Evolutionary conservation across 2,888 invertebrate species (phyloP), one percentile per base, ranked within the genome.

Genomic region (Andrena praecox): DNA sequence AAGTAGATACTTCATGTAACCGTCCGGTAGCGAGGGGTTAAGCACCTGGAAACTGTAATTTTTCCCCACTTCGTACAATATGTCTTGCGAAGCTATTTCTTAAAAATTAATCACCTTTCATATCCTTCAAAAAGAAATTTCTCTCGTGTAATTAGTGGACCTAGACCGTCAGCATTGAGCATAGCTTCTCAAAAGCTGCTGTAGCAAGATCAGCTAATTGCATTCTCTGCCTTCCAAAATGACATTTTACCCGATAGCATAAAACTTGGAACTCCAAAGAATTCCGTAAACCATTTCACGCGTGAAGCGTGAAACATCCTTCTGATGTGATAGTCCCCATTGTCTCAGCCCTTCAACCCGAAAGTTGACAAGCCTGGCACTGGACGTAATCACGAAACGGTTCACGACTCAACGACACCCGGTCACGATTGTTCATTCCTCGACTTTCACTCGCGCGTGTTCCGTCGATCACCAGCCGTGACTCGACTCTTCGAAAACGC

Each of bases 391-490:
- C 76, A 79, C 77, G 82, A 77, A 83, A 82, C 82, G 76, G 81
- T 87, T 85, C 85, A 82, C 79, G 78, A 84, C 74, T 77, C 84
- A 81, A 84, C 70, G 84, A 83, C 87, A 87, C 82, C 79, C 75
- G 54, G 71, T 56, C 72, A 70, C 77, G 85, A 82, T 85, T 80
- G 86, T 87, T 79, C 78, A 80, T 85, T 84, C 80, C 86, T 88
- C 82, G 89, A 89, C 88, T 90, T 90, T 90, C 90, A 90, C 87
- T 87, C 84, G 77, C 82, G 68, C 81, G 77, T 75, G 83, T 81
- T 84, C 77, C 82, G 86, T 85, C 89, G 89, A 91, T 90, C 91
- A 85, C 84, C 66, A 74, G 84, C 87, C 90, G 88, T 91, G 92
- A 91, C 90, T 90, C 85, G 88, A 80, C 85, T 86, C 82, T 87